Evolutionary conservation across 2,888 invertebrate species (phyloP).

Genomic region (Drosophila robusta): DNA sequence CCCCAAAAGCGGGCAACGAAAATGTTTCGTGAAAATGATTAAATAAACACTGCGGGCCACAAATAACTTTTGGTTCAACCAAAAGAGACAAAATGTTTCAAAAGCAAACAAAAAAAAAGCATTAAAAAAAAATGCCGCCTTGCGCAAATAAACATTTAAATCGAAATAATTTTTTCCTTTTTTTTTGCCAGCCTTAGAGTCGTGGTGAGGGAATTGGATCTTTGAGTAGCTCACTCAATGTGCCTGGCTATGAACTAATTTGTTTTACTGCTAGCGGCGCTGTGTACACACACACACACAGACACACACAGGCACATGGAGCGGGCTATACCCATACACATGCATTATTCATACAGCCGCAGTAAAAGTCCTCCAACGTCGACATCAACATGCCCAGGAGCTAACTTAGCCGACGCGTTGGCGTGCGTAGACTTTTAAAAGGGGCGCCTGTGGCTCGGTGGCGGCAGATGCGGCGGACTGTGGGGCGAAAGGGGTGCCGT

Average conservation of each 20-base stretch:
- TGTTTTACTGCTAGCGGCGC: slow-evolving; percentile 70
- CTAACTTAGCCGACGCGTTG: slow-evolving; percentile 70
- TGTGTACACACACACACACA: slow-evolving; percentile 24
- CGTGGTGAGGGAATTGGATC: slow-evolving; percentile 11
- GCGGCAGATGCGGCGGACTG: background rate
- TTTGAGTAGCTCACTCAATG: slow-evolving; percentile 65
- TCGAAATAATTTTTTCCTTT: slow-evolving; percentile 52
- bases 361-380: slow-evolving; percentile 66
- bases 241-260: slow-evolving; percentile 74
- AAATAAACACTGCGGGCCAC: slow-evolving; percentile 67
- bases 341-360: slow-evolving; percentile 76
- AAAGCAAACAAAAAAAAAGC: background rate
- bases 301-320: background rate
- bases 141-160: slow-evolving; percentile 72
- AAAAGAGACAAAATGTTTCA: slow-evolving; percentile 5
- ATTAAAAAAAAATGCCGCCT: slow-evolving; percentile 39
- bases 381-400: slow-evolving; percentile 64
- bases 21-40: slow-evolving; percentile 39
- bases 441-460: slow-evolving; percentile 30
- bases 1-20: slow-evolving; percentile 19
- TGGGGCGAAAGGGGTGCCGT: slow-evolving; percentile 6
- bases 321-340: slow-evolving; percentile 35
- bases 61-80: slow-evolving; percentile 30
- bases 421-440: slow-evolving; percentile 78
- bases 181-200: slow-evolving; percentile 3